phyloP scores from a whole-genome alignment of 2,113 vertebrate species.

The Lanius collurio region DNA sequence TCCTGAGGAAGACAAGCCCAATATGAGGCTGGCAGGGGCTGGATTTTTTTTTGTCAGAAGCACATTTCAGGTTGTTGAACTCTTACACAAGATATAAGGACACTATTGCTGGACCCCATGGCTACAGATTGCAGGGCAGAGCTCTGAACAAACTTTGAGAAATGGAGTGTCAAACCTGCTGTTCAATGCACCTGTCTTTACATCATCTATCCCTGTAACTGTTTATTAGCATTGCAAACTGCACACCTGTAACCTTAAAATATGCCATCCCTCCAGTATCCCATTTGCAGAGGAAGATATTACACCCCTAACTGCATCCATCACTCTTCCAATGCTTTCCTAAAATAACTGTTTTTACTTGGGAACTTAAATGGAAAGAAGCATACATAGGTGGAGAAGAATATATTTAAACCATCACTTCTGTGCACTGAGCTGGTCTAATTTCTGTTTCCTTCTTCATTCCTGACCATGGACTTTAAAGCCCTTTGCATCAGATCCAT shows the following conservation, averaged over 20 bases:
- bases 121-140: background rate
- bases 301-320: background rate
- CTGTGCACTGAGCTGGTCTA: constrained; percentile 4
- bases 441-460: constrained; percentile 42
- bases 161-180: background rate
- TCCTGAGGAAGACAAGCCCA: background rate
- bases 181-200: background rate
- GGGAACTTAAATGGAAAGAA: background rate
- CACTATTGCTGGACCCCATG: background rate
- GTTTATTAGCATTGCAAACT: background rate
- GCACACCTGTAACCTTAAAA: background rate
- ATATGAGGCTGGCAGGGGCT: accelerated
- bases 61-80: background rate
- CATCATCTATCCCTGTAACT: background rate
- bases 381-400: background rate
- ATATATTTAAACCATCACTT: constrained; percentile 38
- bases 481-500: background rate
- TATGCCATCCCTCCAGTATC: background rate
- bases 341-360: background rate
- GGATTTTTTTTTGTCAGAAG: background rate
- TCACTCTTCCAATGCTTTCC: background rate
- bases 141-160: background rate
- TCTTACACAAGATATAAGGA: background rate
- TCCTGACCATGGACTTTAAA: background rate
- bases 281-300: constrained; percentile 9